These are phyloP conservation scores for Syndactyla subalaris DNA, from an alignment of 2,797 vertebrate species.

Conservation along the genomic window DNA sequence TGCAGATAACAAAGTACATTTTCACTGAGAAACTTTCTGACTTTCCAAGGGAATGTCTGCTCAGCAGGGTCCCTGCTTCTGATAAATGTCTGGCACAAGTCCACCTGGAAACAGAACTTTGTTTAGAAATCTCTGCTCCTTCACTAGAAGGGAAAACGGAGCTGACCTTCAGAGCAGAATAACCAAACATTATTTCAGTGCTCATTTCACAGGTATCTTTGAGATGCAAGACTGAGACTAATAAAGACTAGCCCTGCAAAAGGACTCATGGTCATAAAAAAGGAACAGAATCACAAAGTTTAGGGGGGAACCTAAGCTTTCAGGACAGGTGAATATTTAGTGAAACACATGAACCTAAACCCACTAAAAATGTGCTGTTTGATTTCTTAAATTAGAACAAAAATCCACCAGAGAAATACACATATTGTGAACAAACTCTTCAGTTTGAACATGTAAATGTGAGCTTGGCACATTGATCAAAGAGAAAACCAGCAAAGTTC, in stretches of 20 bases:
- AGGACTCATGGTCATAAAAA: not conserved
- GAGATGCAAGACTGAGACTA: not conserved
- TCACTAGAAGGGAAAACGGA: not conserved
- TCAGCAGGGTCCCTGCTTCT: not conserved
- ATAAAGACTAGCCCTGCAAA: not conserved
- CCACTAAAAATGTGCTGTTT: not conserved
- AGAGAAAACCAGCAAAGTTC: not conserved
- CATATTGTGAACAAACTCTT: not conserved
- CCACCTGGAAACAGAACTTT: not conserved
- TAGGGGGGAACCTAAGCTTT: not conserved
- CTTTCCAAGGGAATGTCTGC: not conserved
- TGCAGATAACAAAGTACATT: not conserved
- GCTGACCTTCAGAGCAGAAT: not conserved
- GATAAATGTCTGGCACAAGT: not conserved
- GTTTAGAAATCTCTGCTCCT: not conserved
- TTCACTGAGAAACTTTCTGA: not conserved
- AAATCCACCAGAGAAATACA: not conserved
- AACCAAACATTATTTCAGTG: not conserved
- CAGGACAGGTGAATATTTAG: not conserved
- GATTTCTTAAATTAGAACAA: not conserved
- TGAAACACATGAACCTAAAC: not conserved
- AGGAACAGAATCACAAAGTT: not conserved
- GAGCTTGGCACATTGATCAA: not conserved
- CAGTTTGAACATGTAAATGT: not conserved
- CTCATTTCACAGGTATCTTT: not conserved